Conservation (phyloP, 2,888 invertebrate genomes). For the Podotricha telesiphe region DNA sequence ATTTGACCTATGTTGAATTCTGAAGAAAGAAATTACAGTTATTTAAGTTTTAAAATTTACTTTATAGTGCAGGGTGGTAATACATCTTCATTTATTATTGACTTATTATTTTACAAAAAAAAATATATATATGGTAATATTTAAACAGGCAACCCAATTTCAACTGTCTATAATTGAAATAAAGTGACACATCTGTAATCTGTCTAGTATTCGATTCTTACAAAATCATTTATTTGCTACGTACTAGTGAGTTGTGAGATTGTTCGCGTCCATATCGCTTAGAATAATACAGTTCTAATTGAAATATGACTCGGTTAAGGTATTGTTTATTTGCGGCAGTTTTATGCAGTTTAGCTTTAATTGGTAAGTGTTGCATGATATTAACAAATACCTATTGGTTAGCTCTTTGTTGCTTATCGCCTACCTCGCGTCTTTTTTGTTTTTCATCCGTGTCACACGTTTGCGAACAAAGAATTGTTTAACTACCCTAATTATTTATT, state of each 20-base stretch:
- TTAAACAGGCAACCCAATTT: slow-evolving; percentile 23
- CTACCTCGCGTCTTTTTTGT: slow-evolving; percentile 43
- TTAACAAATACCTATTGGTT: slow-evolving; percentile 45
- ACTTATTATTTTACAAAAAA: not conserved
- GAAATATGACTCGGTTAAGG: slow-evolving; percentile 64
- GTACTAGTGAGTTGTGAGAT: slow-evolving; percentile 55
- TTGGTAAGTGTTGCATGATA: slow-evolving; percentile 68
- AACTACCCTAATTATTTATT: slow-evolving; percentile 15
- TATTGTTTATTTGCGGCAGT: slow-evolving; percentile 64
- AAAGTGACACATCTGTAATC: slow-evolving; percentile 30
- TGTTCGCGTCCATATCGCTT: slow-evolving; percentile 34
- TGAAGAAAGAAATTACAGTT: no score
- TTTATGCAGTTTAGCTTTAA: slow-evolving; percentile 60
- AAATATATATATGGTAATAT: not conserved
- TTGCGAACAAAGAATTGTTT: slow-evolving; percentile 26
- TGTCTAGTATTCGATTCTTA: slow-evolving; percentile 52
- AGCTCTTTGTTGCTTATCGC: slow-evolving; percentile 55
- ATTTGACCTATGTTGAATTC: no score
- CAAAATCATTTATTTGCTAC: slow-evolving; percentile 58
- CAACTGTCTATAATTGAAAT: slow-evolving; percentile 27
- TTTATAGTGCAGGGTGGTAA: no score
- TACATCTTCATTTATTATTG: not conserved
- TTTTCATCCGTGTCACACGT: slow-evolving; percentile 15
- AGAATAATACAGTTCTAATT: slow-evolving; percentile 19
- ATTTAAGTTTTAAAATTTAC: no score